These are phyloP conservation scores for Orestias chungarensis DNA, from an alignment of 2,797 vertebrate genomes.

Conservation along the genomic window DNA sequence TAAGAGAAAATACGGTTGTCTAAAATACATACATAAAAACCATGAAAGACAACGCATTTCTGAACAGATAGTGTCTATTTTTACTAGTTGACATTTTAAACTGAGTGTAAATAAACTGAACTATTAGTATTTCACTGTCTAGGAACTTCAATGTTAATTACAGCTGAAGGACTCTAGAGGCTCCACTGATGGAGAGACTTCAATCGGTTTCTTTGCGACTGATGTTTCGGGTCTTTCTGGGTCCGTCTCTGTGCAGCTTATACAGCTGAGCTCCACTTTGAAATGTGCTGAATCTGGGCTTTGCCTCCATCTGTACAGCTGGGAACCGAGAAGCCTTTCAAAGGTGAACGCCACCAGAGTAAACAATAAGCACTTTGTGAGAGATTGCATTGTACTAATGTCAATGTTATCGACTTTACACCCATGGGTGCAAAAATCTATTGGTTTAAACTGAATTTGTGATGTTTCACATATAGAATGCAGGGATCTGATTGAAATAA, in stretches of 20 bases:
- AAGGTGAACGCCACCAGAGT: conserved; percentile 12
- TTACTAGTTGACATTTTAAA: conserved; percentile 1
- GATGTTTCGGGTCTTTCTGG: conserved; percentile 31
- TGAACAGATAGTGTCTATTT: too few relatives aligned
- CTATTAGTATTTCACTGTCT: conserved; percentile 27
- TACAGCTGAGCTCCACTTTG: conserved; percentile 5
- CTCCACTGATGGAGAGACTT: conserved; percentile 50
- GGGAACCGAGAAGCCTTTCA: conserved; percentile 16
- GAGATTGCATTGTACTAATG: background rate
- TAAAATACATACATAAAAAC: background rate
- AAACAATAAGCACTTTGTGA: conserved; percentile 30
- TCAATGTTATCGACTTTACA: background rate
- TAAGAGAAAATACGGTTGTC: too few relatives aligned
- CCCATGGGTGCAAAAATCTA: background rate
- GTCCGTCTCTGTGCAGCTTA: conserved; percentile 32
- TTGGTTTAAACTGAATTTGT: background rate
- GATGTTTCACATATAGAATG: background rate
- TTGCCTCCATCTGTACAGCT: conserved; percentile 40
- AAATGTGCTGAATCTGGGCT: conserved; percentile 35
- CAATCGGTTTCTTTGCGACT: conserved; percentile 41
- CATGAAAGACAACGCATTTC: background rate
- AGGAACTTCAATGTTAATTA: conserved; percentile 32
- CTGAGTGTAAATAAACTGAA: conserved; percentile 19
- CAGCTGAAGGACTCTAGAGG: conserved; percentile 35
- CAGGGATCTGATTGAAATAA: too few relatives aligned